Conservation (phyloP, 92 coral and sea anemone species). For the Phenganax marumi region DNA sequence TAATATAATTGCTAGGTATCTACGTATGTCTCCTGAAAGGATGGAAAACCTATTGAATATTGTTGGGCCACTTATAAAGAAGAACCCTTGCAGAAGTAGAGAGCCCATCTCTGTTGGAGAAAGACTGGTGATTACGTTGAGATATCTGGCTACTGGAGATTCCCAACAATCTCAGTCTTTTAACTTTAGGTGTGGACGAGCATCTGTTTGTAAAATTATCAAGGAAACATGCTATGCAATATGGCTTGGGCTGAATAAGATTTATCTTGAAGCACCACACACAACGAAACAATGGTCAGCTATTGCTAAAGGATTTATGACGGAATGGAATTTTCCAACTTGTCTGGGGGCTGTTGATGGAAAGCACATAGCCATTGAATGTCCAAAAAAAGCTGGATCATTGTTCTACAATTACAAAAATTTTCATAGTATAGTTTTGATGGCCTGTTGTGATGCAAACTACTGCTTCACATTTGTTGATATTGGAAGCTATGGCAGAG, state of each 20-base stretch:
- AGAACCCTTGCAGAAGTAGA: too few species aligned
- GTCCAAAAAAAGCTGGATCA: conserved; percentile 46
- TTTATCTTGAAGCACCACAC: conserved; percentile 15
- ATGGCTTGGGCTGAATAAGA: not conserved
- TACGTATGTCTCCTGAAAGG: conserved; percentile 63
- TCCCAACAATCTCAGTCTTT: conserved; percentile 50
- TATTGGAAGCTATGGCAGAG: conserved; percentile 55
- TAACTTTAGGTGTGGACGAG: conserved; percentile 36
- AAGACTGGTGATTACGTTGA: conserved; percentile 18
- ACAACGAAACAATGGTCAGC: conserved; percentile 29
- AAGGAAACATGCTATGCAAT: conserved; percentile 1
- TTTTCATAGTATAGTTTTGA: conserved; percentile 56
- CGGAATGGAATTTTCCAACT: conserved; percentile 35
- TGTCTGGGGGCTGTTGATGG: conserved; percentile 51
- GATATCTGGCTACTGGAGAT: conserved; percentile 40
- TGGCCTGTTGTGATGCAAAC: conserved; percentile 58
- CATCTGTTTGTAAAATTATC: not conserved
- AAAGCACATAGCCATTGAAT: conserved; percentile 52
- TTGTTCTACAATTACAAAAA: conserved; percentile 55
- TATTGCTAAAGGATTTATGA: conserved; percentile 32
- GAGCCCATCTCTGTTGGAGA: too few species aligned
- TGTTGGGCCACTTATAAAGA: conserved; percentile 52
- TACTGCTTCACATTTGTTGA: conserved; percentile 57
- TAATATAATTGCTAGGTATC: too few species aligned
- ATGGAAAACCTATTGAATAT: conserved; percentile 56